Percentiles rank a stretch among this genome's conserved stretches.
These are phyloP conservation scores for Aphidius ervi DNA, from an alignment of 1,140 invertebrate genomes.

Conservation along the genomic window DNA sequence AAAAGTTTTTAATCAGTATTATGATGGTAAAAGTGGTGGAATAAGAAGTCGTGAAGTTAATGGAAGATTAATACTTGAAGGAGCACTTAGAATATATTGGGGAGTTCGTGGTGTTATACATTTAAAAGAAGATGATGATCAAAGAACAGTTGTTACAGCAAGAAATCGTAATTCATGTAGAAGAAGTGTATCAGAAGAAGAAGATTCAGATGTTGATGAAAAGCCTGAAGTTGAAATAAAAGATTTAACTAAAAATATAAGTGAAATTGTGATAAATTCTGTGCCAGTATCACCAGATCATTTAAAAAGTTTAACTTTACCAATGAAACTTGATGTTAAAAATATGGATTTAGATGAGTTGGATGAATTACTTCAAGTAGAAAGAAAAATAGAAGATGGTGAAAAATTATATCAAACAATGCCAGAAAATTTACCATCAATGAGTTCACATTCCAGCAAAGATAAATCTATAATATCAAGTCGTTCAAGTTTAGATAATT, in stretches of 20 bases:
- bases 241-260: constrained; percentile 32
- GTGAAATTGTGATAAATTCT: constrained; percentile 40
- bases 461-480: constrained; percentile 34
- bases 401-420: constrained; percentile 70
- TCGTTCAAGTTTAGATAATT: constrained; percentile 36
- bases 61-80: constrained; percentile 73
- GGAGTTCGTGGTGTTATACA: constrained; percentile 79
- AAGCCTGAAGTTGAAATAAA: constrained; percentile 31
- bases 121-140: constrained; percentile 82
- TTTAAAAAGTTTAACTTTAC: constrained; percentile 60
- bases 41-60: constrained; percentile 74
- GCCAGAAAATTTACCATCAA: constrained; percentile 62
- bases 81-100: constrained; percentile 79
- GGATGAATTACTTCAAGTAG: constrained; percentile 65
- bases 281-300: constrained; percentile 54
- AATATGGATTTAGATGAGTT: constrained; percentile 67
- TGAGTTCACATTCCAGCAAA: constrained; percentile 49
- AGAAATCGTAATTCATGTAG: constrained; percentile 67
- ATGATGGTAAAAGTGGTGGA: constrained; percentile 73
- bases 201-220: constrained; percentile 35
- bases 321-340: constrained; percentile 65
- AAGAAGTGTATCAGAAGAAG: constrained; percentile 44
- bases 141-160: constrained; percentile 68
- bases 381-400: constrained; percentile 61
- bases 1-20: constrained; percentile 75